A percentile compares a stretch with the other conserved stretches of the same genome.
These are phyloP conservation scores for Lycocerus yunnanus DNA, from an alignment of 2,888 invertebrate genomes.

Conservation along the genomic window DNA sequence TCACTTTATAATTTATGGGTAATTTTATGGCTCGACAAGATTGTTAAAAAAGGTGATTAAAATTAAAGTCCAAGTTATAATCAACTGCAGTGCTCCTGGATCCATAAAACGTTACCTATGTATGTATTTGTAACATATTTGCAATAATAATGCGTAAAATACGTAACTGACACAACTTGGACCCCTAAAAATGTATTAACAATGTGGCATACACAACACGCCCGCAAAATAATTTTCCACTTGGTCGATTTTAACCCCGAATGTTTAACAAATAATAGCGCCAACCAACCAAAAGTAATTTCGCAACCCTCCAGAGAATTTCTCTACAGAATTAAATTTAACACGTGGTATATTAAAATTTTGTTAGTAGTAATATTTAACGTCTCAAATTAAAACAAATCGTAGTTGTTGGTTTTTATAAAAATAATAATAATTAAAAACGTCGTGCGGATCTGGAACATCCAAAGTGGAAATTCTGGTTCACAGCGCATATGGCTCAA, in stretches of 20 bases:
- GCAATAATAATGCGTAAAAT: conserved; percentile 11
- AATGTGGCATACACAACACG: conserved; percentile 51
- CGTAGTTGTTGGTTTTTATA: too few relatives aligned
- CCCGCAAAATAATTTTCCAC: conserved; percentile 56
- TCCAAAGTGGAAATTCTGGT: too few relatives aligned
- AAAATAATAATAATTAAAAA: too few relatives aligned
- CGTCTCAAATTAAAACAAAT: background rate
- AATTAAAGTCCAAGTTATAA: background rate
- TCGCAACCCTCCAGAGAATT: conserved; percentile 26
- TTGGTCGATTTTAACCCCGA: conserved; percentile 47
- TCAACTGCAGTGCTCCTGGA: background rate
- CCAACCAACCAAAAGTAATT: conserved; percentile 52
- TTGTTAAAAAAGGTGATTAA: background rate
- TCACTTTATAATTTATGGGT: background rate
- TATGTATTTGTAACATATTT: conserved; percentile 5
- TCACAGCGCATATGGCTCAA: too few relatives aligned
- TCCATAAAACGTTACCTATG: background rate
- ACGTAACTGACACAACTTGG: conserved; percentile 24
- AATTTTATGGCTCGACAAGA: background rate
- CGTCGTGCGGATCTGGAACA: too few relatives aligned
- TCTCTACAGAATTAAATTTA: conserved; percentile 13
- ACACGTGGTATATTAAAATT: conserved; percentile 5
- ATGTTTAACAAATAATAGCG: conserved; percentile 52
- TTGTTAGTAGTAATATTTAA: background rate
- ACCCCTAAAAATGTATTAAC: conserved; percentile 40